Evolutionary conservation across 2,797 vertebrate genomes (phyloP), one percentile per base, ranked within the genome.

Genomic region (Epinephelus awoara): DNA sequence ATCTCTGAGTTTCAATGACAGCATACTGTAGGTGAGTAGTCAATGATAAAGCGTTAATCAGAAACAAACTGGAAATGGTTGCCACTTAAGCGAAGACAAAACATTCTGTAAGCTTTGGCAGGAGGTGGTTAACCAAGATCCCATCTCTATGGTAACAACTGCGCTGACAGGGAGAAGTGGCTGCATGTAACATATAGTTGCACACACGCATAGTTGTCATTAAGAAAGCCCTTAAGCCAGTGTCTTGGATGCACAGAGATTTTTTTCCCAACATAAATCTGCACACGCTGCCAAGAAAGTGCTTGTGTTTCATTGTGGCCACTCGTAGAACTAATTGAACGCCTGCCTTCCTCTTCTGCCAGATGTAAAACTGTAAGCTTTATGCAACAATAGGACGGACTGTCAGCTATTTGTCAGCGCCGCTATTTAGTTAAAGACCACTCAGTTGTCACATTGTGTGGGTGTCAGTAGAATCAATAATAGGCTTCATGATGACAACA

Each of bases 391-490:
- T 69, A 67, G 82, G 74, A 75, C 4, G 70, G 85, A 86, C 86
- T 75, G 88, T 89, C 89, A 77, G 87, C 79, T 63, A 87, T 91
- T 90, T 85, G 90, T 91, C 92, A 92, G 79, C 61, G 10, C 70
- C 17, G 78, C 88, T 85, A 75, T 92, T 92, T 90, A 88, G 89
- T 89, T 90, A 90, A 91, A 91, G 90, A 91, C 80, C 67, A 56
- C 85, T 89, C 80, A 29, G 83, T 88, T 88, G 86, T 90, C 89
- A 88, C 85, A 85, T 86, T 89, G 87, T 88, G 85, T 84, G 90
- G 90, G 86, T 85, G 92, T 91, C 88, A 75, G 80, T 58, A 74
- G 91, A 89, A 92, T 92, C 92, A 87, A 90, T 93, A 91, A 89
- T 66, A 72, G 89, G 72, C 88, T 79, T 90, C 83, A 58, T 73